Base-by-base conservation (phyloP, 2,113 vertebrate species). In the Physeter macrocephalus region DNA sequence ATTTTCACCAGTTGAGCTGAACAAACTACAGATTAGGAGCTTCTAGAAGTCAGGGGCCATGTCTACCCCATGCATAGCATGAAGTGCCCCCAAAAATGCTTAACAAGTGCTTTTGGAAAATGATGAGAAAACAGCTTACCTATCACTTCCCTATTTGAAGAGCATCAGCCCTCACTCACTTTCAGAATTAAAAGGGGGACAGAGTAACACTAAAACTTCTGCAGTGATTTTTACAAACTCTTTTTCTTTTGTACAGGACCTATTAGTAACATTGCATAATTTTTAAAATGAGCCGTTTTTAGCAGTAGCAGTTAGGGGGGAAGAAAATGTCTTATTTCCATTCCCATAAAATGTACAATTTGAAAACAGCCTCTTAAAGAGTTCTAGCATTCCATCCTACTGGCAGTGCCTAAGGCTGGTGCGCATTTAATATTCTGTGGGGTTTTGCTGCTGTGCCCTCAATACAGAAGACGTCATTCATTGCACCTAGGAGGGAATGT, bases 341-440 rank as follows among this genome's bases (percentile, higher is more conserved):
- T 89, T 67, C 36, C 72, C 95, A 78, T 91, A 88, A 6, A 93
- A 96, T 94, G 5, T 59, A 84, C 67, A 81, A 52, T 97, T 96
- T 98, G 95, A 91, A 97, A 98, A 93, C 69, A 82, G 80, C 89
- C 94, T 98, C 96, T 81, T 72, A 90, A 92, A 97, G 97, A 97
- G 81, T 74, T 93, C 67, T 94, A 95, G 81, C 85, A 34, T 93
- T 66, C 78, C 92, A 23, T 90, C 96, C 98, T 97, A n/a, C 71
- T 89, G 97, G 98, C 96, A 0, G 25, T 96, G 97, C 98, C 98
- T 96, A 78, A 93, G 96, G 98, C 97, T 86, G 96, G 29, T 61
- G 21, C 85, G 66, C 66, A 74, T 96, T 97, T 96, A 89, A 94
- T 98, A 96, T 97, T 98, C 98, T 97, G 29, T 43, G 90, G 96